Base-by-base conservation (phyloP, 2,888 invertebrate genomes). In the Calameuta filiformis region DNA sequence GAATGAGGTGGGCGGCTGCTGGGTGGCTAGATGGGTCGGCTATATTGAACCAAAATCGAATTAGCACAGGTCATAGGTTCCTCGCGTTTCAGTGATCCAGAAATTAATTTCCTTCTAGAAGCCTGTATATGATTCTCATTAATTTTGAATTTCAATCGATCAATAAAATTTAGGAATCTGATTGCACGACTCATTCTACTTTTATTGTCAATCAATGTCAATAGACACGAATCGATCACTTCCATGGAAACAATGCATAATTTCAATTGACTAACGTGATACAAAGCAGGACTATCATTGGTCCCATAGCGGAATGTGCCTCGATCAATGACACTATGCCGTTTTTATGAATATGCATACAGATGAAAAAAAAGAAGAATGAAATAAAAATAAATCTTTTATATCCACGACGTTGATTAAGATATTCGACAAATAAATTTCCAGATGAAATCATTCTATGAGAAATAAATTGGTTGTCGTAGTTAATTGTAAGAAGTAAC, bases 1-100 rank as follows among this genome's bases (percentile, higher is more conserved):
- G 75, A 74, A 68, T 74, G 77, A 56, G 33, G 73, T 77, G 73
- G 35, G 30, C 68, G 73, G 77, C 69, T 69, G 76, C 73, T 71
- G 30, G 68, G 77, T 73, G 77, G 33, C 31, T 77, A 68, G 35
- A 68, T 77, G 73, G 33, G 73, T 77, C 23, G 68, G 56, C 68
- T 56, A 56, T 23, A 73, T 71, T 34, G 71, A 30, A 31, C 68
- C 68, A 56, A 56, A 56, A 23, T 23, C 9, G 23, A 56, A 9
- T 56, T 23, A 23, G 56, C 56, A 56, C 56, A 9, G 56, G 23
- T 56, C 56, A 56, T 56, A 9, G 56, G 23, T 23, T 23, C 56
- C 56, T 56, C 23, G 23, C 23, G 23, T 23, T 1, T 23, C 23
- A 23, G 23, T 56, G 23, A 56, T 56, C 2, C 56, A 56, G 1